Conservation (phyloP, 2,797 vertebrate species). For the Gymnodraco acuticeps region DNA sequence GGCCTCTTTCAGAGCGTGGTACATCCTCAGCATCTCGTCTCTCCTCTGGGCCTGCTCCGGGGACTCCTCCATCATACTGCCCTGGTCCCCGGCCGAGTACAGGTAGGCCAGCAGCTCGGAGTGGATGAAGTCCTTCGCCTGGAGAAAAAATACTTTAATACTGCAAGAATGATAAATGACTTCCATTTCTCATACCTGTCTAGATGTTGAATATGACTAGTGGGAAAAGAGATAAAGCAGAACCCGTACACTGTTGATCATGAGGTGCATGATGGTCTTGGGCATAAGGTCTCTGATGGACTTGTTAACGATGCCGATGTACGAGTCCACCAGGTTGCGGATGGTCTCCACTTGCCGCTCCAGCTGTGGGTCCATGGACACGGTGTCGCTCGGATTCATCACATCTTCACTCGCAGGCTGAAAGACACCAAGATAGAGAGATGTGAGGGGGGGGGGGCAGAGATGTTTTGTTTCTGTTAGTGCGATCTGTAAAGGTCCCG, state of each 20-base stretch:
- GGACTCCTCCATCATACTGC: conserved; percentile 96
- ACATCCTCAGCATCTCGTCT: conserved; percentile 95
- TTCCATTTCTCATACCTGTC: background rate
- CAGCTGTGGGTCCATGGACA: conserved; percentile 97
- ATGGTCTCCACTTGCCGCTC: conserved; percentile 97
- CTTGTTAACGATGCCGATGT: conserved; percentile 95
- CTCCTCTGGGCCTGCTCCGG: conserved; percentile 93
- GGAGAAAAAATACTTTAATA: conserved; percentile 17
- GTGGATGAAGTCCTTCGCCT: conserved; percentile 98
- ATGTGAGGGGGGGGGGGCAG: background rate
- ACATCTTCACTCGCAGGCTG: conserved; percentile 88
- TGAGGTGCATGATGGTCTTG: conserved; percentile 99
- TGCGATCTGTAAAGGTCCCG: background rate
- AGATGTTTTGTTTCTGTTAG: background rate
- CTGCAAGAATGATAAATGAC: background rate
- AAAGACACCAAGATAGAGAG: background rate
- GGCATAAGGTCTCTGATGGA: conserved; percentile 97
- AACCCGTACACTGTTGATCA: conserved; percentile 92
- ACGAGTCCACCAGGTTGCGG: conserved; percentile 96
- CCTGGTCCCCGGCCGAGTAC: conserved; percentile 91
- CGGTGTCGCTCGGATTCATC: conserved; percentile 86
- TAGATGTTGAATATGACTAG: background rate
- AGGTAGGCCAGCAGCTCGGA: conserved; percentile 94
- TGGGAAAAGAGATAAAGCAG: background rate
- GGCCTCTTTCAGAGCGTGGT: conserved; percentile 92